Evolutionary conservation across 2,888 invertebrate species (phyloP), one percentile per base, ranked within the genome.

Genomic region (Scaptomyza tumidula): DNA sequence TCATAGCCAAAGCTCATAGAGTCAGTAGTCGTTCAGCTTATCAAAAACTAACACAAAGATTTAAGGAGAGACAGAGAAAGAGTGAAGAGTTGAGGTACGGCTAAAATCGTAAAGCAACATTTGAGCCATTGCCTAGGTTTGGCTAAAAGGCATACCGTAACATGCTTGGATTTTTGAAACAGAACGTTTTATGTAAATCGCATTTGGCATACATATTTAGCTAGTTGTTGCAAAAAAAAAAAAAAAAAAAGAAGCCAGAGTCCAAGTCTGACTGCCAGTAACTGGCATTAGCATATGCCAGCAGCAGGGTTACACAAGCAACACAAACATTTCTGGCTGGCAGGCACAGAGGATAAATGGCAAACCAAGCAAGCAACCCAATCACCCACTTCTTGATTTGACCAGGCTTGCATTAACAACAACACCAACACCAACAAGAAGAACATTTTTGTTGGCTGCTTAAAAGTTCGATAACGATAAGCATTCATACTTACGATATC

Each of bases 191-290:
- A 84, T 88, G 83, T 83, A 84, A 84, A 88, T 88, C 86, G 77
- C 86, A 84, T 84, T 79, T 84, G 88, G 77, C 80, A 86, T 82
- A 84, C 80, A 84, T 88, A 77, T 86, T 82, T 83, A 65, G 79
- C 55, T 75, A 71, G 87, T 71, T 83, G 84, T 80, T 80, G 71
- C 68, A 65, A 33, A 33, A 33, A 3, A 9, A 71, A 69, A n/a
- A n/a, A n/a, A 65, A 33, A 33, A 33, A 60, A 52, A 59, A 69
- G 67, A 55, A 41, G 10, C 2, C 33, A 10, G 19, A 50, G 43
- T 31, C 13, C n/a, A 31, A 24, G n/a, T 31, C 43, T 16, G n/a
- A 55, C 19, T 31, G n/a, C 50, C 45, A 67, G 68, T 72, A 69
- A 78, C 71, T 52, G 76, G 57, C 80, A 83, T 83, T 85, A 85